Base-by-base conservation (phyloP, 2,888 invertebrate genomes). In the Hirtodrosophila histrioides region DNA sequence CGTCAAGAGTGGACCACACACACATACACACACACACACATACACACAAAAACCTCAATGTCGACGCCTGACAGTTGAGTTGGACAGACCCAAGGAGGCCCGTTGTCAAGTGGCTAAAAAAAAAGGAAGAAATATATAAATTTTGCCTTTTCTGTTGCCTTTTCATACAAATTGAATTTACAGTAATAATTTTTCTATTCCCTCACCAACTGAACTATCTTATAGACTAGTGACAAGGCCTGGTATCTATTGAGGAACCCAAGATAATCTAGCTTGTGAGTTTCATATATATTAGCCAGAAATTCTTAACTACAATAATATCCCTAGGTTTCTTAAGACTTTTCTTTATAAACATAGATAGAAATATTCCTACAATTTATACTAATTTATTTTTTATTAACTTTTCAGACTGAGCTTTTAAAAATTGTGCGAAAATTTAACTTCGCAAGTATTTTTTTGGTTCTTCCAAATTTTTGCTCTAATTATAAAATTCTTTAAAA, bases 1-100 rank as follows among this genome's bases (percentile, higher is more conserved):
- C 61, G 74, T 69, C 74, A 61, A 78, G 74, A 78, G 57, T 50
- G 82, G 87, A 82, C 85, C 78, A 78, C 78, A 84, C 51, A 72
- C 43, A 69, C 37, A 61, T 23, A 48, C 23, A 54, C 50, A 40
- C 27, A 50, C 10, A 8, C 23, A 48, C 27, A 44, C 0, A 53
- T 5, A 33, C 44, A 36, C 31, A 45, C 35, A 49, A 50, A 69
- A 53, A 54, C 49, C 49, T 61, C 57, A 68, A 57, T 61, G 58
- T 41, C 55, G 50, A 44, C 61, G 79, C 54, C 64, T 74, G 81
- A 61, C 74, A 77, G 86, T 58, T 80, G 67, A 70, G 46, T 61
- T 53, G 69, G 54, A 63, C 70, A 44, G 67, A 57, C 67, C 56
- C 62, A 53, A 78, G 69, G 69, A 53, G 67, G 66, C 58, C 36